phyloP scores from a whole-genome alignment of 2,113 vertebrate species.

The Dipodomys spectabilis region DNA sequence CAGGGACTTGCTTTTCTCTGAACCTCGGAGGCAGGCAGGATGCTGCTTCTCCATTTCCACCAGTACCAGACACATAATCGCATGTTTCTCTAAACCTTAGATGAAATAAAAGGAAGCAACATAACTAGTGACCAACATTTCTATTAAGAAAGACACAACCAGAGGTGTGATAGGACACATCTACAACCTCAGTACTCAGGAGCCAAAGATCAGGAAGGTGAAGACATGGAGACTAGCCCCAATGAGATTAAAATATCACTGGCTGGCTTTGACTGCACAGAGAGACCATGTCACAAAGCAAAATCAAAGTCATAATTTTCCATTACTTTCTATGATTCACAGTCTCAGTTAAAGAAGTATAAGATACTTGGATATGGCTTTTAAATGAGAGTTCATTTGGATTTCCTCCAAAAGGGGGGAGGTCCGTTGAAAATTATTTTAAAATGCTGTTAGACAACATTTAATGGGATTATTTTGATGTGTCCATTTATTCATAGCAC shows the following conservation, averaged over 20 bases:
- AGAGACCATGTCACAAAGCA: too few relatives aligned
- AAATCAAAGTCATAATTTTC: neutral
- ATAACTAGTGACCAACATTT: neutral
- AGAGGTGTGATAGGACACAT: too few relatives aligned
- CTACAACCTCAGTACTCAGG: too few relatives aligned
- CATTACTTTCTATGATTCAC: neutral
- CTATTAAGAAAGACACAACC: neutral
- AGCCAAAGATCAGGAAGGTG: too few relatives aligned
- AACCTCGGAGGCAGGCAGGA: neutral
- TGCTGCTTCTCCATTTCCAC: neutral
- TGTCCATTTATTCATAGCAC: neutral
- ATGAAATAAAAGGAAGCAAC: conserved; percentile 4
- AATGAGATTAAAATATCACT: too few relatives aligned
- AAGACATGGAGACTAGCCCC: too few relatives aligned
- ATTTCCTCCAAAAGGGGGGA: neutral
- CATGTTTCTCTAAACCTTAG: neutral
- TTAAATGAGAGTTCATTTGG: neutral
- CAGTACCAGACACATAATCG: neutral
- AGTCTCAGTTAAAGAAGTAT: neutral
- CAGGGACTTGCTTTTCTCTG: neutral
- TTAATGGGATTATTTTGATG: conserved; percentile 11
- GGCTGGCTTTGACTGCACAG: too few relatives aligned
- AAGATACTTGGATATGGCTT: neutral
- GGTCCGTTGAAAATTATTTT: neutral
- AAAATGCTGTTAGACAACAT: neutral